phyloP scores from a whole-genome alignment of 2,797 vertebrate genomes.

The Cheirogaleus major region DNA sequence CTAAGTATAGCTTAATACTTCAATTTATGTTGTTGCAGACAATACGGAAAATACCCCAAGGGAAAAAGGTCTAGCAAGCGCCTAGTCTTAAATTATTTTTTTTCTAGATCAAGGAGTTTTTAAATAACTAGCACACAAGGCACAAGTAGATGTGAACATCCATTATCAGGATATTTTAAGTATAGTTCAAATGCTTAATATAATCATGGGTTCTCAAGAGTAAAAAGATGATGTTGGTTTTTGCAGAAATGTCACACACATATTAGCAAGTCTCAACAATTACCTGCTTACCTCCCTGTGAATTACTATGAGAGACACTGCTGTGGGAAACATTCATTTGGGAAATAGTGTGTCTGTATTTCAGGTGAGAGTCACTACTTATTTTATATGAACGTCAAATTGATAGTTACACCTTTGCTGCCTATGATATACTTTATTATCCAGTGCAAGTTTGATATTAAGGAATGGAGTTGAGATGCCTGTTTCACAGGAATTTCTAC shows the following conservation, averaged over 20 bases:
- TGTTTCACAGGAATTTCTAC: not conserved
- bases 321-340: slow-evolving; percentile 72
- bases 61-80: not conserved
- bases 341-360: slow-evolving; percentile 23
- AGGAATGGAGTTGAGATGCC: not conserved
- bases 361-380: slow-evolving; percentile 25
- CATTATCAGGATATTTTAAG: slow-evolving; percentile 68
- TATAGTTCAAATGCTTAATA: slow-evolving; percentile 62
- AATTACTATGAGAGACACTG: slow-evolving; percentile 52
- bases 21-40: not conserved
- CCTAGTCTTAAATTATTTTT: not conserved
- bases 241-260: slow-evolving; percentile 55
- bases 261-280: slow-evolving; percentile 74
- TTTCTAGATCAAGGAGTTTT: slow-evolving; percentile 52
- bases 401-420: not conserved
- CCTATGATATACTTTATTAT: not conserved
- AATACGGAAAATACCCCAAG: not conserved
- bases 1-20: not conserved
- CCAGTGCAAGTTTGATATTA: not conserved
- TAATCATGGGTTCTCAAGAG: slow-evolving; percentile 74
- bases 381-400: slow-evolving; percentile 61
- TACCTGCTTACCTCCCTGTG: slow-evolving; percentile 48
- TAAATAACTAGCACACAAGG: slow-evolving; percentile 18
- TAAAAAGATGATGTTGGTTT: slow-evolving; percentile 45
- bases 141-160: not conserved